These are phyloP conservation scores for Sebastes steindachneri DNA, from an alignment of 2,797 vertebrate species.

Conservation along the genomic window DNA sequence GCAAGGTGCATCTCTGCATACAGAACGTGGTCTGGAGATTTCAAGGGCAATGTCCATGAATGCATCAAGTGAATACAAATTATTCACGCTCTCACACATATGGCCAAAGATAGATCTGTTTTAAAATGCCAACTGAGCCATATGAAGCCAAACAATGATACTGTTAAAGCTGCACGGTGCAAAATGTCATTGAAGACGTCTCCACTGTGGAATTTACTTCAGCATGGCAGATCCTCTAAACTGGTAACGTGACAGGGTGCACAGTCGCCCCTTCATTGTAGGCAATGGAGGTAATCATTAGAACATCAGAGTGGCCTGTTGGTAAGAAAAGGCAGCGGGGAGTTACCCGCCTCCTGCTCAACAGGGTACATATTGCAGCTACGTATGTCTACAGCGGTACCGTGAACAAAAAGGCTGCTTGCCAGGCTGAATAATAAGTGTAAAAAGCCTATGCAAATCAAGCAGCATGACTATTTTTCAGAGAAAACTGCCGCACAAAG, in stretches of 20 bases:
- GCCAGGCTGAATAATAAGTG: slow-evolving; percentile 10
- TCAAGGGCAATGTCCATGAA: slow-evolving; percentile 56
- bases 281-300: slow-evolving; percentile 21
- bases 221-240: background rate
- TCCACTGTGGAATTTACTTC: background rate
- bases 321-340: background rate
- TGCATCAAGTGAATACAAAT: slow-evolving; percentile 16
- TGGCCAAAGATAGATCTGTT: background rate
- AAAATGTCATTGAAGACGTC: background rate
- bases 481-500: background rate
- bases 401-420: background rate
- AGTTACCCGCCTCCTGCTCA: background rate
- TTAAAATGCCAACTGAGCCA: background rate
- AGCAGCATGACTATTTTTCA: slow-evolving; percentile 17
- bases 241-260: background rate
- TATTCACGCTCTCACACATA: background rate
- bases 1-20: slow-evolving; percentile 42
- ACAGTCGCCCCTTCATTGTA: background rate
- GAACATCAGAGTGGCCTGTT: slow-evolving; percentile 4
- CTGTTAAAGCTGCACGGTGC: background rate
- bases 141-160: background rate
- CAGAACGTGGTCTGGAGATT: slow-evolving; percentile 36
- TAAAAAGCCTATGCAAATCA: slow-evolving; percentile 34
- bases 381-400: background rate
- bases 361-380: background rate